Conservation (phyloP, 2,113 vertebrate species). For the Riparia riparia region DNA sequence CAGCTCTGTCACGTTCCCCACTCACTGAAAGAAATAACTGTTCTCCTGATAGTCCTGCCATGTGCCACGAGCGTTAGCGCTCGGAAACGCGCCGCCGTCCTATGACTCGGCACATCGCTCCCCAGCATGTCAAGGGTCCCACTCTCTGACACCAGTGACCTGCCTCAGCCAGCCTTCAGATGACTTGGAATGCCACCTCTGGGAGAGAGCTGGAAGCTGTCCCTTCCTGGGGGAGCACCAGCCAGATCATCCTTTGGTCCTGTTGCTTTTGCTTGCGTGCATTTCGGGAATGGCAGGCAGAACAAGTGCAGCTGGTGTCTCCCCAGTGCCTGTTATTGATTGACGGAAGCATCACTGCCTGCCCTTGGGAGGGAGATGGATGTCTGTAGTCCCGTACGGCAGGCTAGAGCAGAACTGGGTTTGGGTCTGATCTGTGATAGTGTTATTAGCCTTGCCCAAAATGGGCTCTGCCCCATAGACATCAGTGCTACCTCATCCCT, state of each 20-base stretch:
- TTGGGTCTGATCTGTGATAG: not conserved
- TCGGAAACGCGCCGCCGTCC: not conserved
- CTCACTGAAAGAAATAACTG: not conserved
- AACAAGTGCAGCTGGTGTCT: not conserved
- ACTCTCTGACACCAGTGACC: not conserved
- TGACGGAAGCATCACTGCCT: not conserved
- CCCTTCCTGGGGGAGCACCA: not conserved
- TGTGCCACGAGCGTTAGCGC: not conserved
- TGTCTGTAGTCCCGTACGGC: not conserved
- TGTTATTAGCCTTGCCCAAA: not conserved
- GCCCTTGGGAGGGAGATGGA: not conserved
- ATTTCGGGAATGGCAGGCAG: not conserved
- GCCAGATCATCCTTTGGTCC: not conserved
- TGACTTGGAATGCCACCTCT: not conserved
- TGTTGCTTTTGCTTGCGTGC: not conserved
- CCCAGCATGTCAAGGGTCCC: not conserved
- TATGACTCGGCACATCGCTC: conserved; percentile 23
- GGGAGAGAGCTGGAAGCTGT: not conserved
- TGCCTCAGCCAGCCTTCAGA: not conserved
- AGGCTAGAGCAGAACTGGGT: not conserved
- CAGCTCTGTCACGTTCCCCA: not conserved
- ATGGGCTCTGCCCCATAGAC: not conserved
- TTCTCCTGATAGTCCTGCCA: not conserved
- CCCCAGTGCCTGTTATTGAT: not conserved
- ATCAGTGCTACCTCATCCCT: not conserved